A percentile compares a stretch with the other conserved stretches of the same genome.
Conservation (phyloP, 2,797 vertebrate species). For the Siniperca obscura region DNA sequence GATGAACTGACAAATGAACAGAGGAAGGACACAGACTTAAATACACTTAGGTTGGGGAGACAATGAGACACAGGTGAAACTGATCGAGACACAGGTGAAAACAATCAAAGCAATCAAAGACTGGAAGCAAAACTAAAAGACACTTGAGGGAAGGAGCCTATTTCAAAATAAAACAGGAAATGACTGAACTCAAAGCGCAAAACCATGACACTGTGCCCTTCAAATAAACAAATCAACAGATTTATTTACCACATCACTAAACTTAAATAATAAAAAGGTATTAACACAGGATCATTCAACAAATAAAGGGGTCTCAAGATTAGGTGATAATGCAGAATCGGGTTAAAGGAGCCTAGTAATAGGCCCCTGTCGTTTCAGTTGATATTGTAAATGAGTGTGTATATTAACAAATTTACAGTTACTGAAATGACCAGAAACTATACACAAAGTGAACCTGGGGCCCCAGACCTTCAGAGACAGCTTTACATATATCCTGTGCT, state of each 20-base stretch:
- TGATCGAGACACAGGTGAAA: too few relatives aligned
- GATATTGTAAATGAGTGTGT: background rate
- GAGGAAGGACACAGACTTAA: too few relatives aligned
- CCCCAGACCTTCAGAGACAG: background rate
- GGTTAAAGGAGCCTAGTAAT: background rate
- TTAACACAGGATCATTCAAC: background rate
- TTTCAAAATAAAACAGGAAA: too few relatives aligned
- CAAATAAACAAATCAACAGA: background rate
- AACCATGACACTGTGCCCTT: background rate
- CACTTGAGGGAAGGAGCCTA: too few relatives aligned
- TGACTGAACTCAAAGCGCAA: too few relatives aligned
- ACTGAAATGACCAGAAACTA: background rate
- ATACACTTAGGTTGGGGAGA: too few relatives aligned
- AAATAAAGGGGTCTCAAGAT: background rate
- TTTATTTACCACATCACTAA: background rate
- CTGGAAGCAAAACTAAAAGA: too few relatives aligned
- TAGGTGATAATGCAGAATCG: background rate
- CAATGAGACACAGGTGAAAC: too few relatives aligned
- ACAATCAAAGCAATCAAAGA: too few relatives aligned
- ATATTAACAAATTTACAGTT: background rate
- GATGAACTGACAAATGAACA: background rate
- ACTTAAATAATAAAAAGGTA: background rate
- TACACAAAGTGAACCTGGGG: background rate
- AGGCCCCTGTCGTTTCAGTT: background rate
- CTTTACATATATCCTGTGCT: background rate